These are phyloP conservation scores for Reticulitermes speratus DNA, from an alignment of 1,140 invertebrate genomes.

Conservation along the genomic window DNA sequence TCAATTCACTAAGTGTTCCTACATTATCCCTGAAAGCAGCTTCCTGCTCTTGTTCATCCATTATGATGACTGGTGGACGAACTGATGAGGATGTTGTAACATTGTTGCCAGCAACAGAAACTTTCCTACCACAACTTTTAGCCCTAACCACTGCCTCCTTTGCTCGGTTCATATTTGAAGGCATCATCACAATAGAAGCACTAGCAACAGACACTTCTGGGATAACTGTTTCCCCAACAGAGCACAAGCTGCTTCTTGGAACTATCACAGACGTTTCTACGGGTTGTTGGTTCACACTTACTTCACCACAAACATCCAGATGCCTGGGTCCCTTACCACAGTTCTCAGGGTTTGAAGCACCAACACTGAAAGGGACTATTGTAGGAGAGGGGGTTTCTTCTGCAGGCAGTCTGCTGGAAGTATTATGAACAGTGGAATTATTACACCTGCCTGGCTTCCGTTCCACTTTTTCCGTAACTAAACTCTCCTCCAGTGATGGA, in stretches of 20 bases:
- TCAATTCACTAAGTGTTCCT: conserved; percentile 30
- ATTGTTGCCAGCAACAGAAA: not conserved
- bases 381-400: not conserved
- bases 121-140: conserved; percentile 5
- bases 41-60: conserved; percentile 25
- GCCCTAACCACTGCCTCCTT: not conserved
- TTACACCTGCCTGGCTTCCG: conserved; percentile 20
- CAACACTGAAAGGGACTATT: not conserved
- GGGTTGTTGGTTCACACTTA: not conserved
- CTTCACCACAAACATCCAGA: not conserved
- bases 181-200: not conserved
- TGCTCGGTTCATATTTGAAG: no score
- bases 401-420: not conserved
- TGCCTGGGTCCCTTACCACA: conserved; percentile 5
- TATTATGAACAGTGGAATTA: not conserved
- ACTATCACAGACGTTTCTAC: not conserved
- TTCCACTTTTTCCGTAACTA: conserved; percentile 20
- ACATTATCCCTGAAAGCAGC: conserved; percentile 21
- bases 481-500: conserved; percentile 30
- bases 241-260: not conserved
- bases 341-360: not conserved
- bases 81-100: not conserved
- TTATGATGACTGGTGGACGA: conserved; percentile 28
- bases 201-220: conserved; percentile 14
- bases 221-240: not conserved